Evolutionary conservation across 1,140 invertebrate genomes (phyloP), one percentile per base, ranked within the genome.

Genomic region (Stegodyphus mimosarum): DNA sequence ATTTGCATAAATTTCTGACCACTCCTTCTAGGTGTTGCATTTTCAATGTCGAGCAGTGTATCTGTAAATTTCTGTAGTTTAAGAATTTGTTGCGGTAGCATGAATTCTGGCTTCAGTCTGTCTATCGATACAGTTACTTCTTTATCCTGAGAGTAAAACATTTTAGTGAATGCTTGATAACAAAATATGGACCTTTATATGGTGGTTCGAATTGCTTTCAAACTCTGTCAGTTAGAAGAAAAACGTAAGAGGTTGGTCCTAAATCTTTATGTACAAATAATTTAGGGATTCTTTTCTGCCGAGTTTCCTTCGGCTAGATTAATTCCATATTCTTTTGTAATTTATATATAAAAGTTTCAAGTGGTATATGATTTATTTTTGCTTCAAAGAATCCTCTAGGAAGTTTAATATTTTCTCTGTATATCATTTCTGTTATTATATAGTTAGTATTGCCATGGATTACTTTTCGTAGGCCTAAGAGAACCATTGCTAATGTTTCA

Each of bases 191-290:
- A 49, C 70, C 70, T 50, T 49, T 5, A n/a, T 72, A 72, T 72
- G 70, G 70, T 49, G 11, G 70, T 51, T 72, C 48, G 11, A 72
- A 6, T 13, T 17, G 18, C 11, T 72, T 51, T 6, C 49, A 2
- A 13, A 52, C 70, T 51, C 33, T 50, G 17, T 72, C 70, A 72
- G 5, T 49, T 1, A 2, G 11, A 10, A 72, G 13, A 72, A 72
- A 72, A 10, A 72, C 70, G 17, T 72, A 7, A 51, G 49, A 50
- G 49, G 1, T 49, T 13, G 70, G 11, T 72, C 17, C 9, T 50
- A 72, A 50, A 50, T 33, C 70, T 33, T 72, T 72, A 72, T 72
- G 70, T 13, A 3, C 70, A 72, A 72, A 72, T 60, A 60, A 9
- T 60, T 60, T 60, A 15, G 5, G 5, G 15, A 60, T 60, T 2